Conservation (phyloP, 2,113 vertebrate species). For the Aleadryas rufinucha region DNA sequence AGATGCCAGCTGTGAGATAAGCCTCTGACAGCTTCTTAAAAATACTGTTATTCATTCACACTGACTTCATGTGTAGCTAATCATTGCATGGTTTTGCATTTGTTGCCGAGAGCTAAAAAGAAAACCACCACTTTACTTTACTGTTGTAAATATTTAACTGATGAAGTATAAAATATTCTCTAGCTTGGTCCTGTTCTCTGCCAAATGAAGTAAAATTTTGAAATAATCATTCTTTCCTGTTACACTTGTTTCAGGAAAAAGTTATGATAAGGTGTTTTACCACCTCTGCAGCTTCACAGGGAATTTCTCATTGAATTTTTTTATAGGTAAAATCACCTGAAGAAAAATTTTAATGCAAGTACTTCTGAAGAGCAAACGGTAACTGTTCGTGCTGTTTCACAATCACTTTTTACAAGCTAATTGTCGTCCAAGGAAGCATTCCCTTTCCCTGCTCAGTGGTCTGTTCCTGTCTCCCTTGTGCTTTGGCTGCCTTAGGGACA, state of each 20-base stretch:
- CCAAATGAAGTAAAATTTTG: background rate
- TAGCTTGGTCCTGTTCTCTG: background rate
- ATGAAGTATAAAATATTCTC: background rate
- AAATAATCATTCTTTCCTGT: background rate
- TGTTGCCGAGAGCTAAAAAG: background rate
- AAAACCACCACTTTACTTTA: background rate
- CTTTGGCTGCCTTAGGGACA: background rate
- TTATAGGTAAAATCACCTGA: background rate
- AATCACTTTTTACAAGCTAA: background rate
- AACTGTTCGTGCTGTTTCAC: background rate
- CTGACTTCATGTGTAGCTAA: background rate
- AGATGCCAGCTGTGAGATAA: conserved; percentile 52
- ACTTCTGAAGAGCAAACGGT: background rate
- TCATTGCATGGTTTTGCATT: background rate
- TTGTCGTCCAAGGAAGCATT: accelerated
- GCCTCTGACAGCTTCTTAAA: conserved; percentile 31
- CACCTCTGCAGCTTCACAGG: background rate
- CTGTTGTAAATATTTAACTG: conserved; percentile 6
- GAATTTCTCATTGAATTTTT: background rate
- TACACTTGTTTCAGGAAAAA: background rate
- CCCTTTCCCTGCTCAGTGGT: background rate
- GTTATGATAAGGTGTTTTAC: background rate
- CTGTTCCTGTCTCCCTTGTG: background rate
- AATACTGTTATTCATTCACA: conserved; percentile 8
- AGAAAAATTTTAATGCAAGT: background rate